Percentiles rank a stretch among this genome's conserved stretches.
Evolutionary conservation across 2,888 invertebrate species (phyloP).

Genomic region (Erannis defoliaria): DNA sequence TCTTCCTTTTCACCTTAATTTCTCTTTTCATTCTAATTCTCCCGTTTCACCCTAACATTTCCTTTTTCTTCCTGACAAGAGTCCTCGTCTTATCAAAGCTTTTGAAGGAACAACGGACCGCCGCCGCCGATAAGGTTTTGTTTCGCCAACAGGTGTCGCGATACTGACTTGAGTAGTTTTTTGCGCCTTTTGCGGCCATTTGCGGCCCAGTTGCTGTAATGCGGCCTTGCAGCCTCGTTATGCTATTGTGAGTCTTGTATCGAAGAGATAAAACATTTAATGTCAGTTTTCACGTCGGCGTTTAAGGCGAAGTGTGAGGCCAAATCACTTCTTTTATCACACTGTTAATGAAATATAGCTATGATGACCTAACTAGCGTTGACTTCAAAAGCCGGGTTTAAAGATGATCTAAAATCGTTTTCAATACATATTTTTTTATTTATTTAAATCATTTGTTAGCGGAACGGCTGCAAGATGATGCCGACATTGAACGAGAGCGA

Average conservation of each 20-base stretch:
- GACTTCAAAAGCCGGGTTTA: too few relatives aligned
- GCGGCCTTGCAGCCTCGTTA: conserved; percentile 3
- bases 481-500: too few relatives aligned
- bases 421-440: too few relatives aligned
- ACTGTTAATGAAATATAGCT: background rate
- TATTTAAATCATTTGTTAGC: too few relatives aligned
- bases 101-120: conserved; percentile 33
- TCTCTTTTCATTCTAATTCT: conserved; percentile 13
- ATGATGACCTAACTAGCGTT: background rate
- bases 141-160: conserved; percentile 70
- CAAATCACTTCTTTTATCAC: background rate
- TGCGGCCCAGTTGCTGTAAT: conserved; percentile 38
- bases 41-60: conserved; percentile 21
- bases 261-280: conserved; percentile 31
- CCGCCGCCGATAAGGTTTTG: conserved; percentile 46
- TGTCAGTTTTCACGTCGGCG: conserved; percentile 42
- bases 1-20: conserved; percentile 16
- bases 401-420: too few relatives aligned
- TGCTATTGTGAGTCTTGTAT: conserved; percentile 48
- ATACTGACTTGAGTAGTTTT: conserved; percentile 70
- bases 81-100: conserved; percentile 32
- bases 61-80: conserved; percentile 39
- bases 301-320: conserved; percentile 22
- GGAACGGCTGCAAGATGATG: too few relatives aligned
- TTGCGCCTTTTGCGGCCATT: conserved; percentile 54